Base-by-base conservation (phyloP, 2,888 invertebrate genomes). In the Cosmorhoe ocellata region DNA sequence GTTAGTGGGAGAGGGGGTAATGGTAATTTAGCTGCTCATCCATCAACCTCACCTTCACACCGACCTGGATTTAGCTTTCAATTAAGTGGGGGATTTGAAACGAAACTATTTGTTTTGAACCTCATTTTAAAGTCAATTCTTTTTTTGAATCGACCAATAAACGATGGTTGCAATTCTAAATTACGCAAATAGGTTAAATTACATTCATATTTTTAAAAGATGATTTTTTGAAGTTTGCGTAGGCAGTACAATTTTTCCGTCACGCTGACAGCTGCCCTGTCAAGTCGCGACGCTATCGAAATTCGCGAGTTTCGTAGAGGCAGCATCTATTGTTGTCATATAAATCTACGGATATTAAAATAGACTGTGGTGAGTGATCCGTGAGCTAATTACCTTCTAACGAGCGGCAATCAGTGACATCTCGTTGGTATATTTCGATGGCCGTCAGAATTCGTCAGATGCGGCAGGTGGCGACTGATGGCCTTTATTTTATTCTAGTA, bases 331-430 rank as follows among this genome's bases (percentile, higher is more conserved):
- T 59, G 47, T 48, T 48, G 46, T 54, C 40, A 37, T 54, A 56
- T 56, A 56, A 56, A 51, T 56, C 56, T 42, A 39, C 37, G 11
- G 36, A 48, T 43, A 76, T 86, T 76, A 68, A 82, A 85, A 87
- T 81, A 83, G 82, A 77, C 68, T 51, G 22, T 8, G 89, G 47
- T 79, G 89, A 90, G 76, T 81, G 89, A 90, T 85, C 78, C 73
- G 67, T 79, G 81, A 73, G 84, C 87, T 90, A 89, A 90, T 90
- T 89, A 86, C 83, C 79, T 78, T 74, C 88, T 89, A 90, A 90
- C 85, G 89, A 89, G 75, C 84, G 74, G 77, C 70, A 76, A 86
- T 86, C 81, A 74, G 79, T 83, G 79, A 77, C 84, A 84, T 85
- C 78, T 76, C 71, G 64, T 61, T 18, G 66, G 71, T 80, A 81